These are phyloP conservation scores for Ptychoptera albimana DNA, from an alignment of 2,888 invertebrate species.

Conservation along the genomic window DNA sequence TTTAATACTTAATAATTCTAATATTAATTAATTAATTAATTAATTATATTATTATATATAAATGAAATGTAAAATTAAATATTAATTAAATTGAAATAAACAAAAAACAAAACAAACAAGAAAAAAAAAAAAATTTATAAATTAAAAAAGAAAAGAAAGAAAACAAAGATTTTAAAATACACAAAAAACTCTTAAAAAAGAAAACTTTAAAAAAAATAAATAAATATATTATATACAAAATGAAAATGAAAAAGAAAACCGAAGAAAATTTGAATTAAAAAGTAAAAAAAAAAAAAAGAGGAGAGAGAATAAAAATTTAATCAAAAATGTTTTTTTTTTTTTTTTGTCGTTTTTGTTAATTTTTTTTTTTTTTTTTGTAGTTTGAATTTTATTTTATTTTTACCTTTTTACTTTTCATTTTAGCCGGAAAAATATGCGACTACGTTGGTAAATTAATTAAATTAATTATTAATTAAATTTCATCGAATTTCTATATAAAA, in stretches of 20 bases:
- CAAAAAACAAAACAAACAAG: conserved; percentile 2
- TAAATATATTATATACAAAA: conserved; percentile 4
- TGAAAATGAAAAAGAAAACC: conserved; percentile 2
- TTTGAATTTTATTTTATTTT: conserved; percentile 6
- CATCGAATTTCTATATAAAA: too few species aligned
- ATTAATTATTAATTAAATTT: too few species aligned
- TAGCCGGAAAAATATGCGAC: too few species aligned
- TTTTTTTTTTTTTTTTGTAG: conserved; percentile 8
- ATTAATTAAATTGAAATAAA: neutral
- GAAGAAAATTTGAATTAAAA: conserved; percentile 6
- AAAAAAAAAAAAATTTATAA: conserved; percentile 5
- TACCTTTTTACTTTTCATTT: too few species aligned
- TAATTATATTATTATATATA: too few species aligned
- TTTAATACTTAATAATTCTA: too few species aligned
- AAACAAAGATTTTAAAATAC: conserved; percentile 5
- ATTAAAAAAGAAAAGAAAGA: conserved; percentile 2
- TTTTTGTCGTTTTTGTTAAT: conserved; percentile 13
- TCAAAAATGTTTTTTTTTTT: conserved; percentile 13
- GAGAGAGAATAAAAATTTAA: conserved; percentile 10
- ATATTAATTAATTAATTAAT: too few species aligned
- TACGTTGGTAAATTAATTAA: too few species aligned
- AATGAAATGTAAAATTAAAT: too few species aligned
- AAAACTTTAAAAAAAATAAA: conserved; percentile 9
- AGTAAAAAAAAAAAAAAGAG: conserved; percentile 5
- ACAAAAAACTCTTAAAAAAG: conserved; percentile 6